phyloP scores from a whole-genome alignment of 92 coral and sea anemone species.

The Metridium senile region DNA sequence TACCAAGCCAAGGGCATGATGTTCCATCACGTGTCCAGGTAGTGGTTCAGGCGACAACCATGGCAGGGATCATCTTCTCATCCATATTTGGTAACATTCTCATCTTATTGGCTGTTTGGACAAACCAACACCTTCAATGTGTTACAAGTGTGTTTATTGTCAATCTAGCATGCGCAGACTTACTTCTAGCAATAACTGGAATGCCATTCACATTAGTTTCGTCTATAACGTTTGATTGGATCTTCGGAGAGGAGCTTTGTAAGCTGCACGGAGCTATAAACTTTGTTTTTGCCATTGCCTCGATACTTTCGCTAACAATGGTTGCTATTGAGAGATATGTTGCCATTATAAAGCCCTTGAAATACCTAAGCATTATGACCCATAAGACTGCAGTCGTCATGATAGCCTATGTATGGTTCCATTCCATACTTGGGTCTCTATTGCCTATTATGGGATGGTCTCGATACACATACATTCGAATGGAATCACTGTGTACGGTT shows the following conservation, averaged over 20 bases:
- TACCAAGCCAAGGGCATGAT: slow-evolving; percentile 16
- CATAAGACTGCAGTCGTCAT: slow-evolving; percentile 36
- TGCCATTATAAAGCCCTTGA: slow-evolving; percentile 79
- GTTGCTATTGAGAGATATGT: slow-evolving; percentile 80
- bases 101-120: slow-evolving; percentile 72
- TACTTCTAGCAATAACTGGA: slow-evolving; percentile 69
- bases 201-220: slow-evolving; percentile 87
- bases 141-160: slow-evolving; percentile 82
- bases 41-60: slow-evolving; percentile 67
- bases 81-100: slow-evolving; percentile 78
- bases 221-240: slow-evolving; percentile 77
- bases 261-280: slow-evolving; percentile 70
- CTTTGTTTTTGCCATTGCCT: slow-evolving; percentile 71
- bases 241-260: slow-evolving; percentile 72
- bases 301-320: slow-evolving; percentile 76
- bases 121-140: slow-evolving; percentile 60
- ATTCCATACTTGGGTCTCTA: slow-evolving; percentile 60
- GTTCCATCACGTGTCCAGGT: slow-evolving; percentile 52
- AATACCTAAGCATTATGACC: slow-evolving; percentile 71
- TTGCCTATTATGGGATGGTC: slow-evolving; percentile 80
- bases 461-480: slow-evolving; percentile 58
- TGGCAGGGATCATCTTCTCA: slow-evolving; percentile 62
- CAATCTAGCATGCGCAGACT: slow-evolving; percentile 81
- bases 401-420: slow-evolving; percentile 72
- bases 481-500: slow-evolving; percentile 85